Evolutionary conservation across 2,888 invertebrate genomes (phyloP).

Genomic region (Drosophila fulvimacula): DNA sequence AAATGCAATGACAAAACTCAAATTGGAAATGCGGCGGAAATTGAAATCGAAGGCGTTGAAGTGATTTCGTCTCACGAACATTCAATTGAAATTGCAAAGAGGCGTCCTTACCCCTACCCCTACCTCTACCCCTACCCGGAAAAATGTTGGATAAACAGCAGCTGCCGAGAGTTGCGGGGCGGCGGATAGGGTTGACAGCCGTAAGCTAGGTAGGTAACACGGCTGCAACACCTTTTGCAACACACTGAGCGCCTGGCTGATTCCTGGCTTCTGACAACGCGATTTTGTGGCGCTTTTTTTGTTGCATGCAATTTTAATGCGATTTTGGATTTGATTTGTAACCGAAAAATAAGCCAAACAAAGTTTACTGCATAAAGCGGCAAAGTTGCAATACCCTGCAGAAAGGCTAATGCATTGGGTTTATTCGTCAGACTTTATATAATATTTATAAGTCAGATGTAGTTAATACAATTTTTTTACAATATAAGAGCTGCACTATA

Average conservation of each 20-base stretch:
- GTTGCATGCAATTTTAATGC: conserved; percentile 78
- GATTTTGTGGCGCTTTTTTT: conserved; percentile 27
- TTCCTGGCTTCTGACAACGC: conserved; percentile 12
- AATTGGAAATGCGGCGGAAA: conserved; percentile 76
- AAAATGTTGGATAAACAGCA: conserved; percentile 37
- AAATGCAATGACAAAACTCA: conserved; percentile 69
- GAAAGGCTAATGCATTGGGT: background rate
- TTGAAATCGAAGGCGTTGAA: conserved; percentile 81
- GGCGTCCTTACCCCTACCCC: background rate
- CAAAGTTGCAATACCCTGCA: conserved; percentile 25
- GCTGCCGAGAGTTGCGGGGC: conserved; percentile 8
- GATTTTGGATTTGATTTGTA: conserved; percentile 79
- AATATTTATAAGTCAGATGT: background rate
- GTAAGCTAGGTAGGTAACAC: background rate
- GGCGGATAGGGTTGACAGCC: background rate
- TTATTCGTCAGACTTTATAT: background rate
- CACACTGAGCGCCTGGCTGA: conserved; percentile 15
- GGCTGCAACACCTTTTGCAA: conserved; percentile 5
- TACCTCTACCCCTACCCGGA: background rate
- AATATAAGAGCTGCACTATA: background rate
- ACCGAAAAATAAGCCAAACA: conserved; percentile 75
- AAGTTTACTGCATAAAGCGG: conserved; percentile 63
- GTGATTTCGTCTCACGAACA: conserved; percentile 79
- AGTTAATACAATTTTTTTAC: background rate
- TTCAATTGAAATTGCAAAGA: conserved; percentile 68